phyloP scores from a whole-genome alignment of 2,888 invertebrate species.

The Diaprepes abbreviatus region DNA sequence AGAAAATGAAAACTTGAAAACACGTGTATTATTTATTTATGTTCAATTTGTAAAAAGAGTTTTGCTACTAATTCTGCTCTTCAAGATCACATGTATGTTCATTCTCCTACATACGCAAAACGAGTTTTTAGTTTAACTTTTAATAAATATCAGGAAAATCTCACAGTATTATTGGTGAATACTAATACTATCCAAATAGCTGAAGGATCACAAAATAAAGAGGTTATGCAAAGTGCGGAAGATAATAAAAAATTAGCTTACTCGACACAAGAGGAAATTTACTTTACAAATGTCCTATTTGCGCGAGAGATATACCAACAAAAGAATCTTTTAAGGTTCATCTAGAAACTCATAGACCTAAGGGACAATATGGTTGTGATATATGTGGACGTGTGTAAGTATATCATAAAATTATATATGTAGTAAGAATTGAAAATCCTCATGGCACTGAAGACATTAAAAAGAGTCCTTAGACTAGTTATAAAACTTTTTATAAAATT shows the following conservation, averaged over 20 bases:
- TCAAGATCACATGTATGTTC: constrained; percentile 54
- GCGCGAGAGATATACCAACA: constrained; percentile 74
- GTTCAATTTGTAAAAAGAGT: constrained; percentile 53
- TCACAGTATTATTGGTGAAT: constrained; percentile 38
- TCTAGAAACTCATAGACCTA: constrained; percentile 74
- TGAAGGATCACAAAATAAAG: constrained; percentile 44
- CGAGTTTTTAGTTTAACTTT: constrained; percentile 49
- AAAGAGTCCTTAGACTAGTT: too few relatives aligned
- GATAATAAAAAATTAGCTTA: constrained; percentile 20
- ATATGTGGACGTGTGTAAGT: constrained; percentile 79
- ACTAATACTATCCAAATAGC: constrained; percentile 26
- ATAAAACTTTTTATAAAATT: too few relatives aligned
- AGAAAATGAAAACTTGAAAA: constrained; percentile 53
- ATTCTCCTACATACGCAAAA: constrained; percentile 50
- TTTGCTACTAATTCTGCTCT: constrained; percentile 54
- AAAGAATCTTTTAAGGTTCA: constrained; percentile 76
- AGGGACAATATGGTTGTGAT: constrained; percentile 75
- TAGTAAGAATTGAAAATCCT: too few relatives aligned
- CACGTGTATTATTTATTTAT: constrained; percentile 53
- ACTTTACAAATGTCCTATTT: constrained; percentile 72
- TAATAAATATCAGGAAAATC: constrained; percentile 43
- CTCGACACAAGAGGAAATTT: constrained; percentile 50
- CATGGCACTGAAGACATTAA: too few relatives aligned
- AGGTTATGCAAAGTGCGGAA: constrained; percentile 45
- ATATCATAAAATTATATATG: too few relatives aligned